Conservation (phyloP, 2,888 invertebrate species). For the Chloroclystis v-ata region DNA sequence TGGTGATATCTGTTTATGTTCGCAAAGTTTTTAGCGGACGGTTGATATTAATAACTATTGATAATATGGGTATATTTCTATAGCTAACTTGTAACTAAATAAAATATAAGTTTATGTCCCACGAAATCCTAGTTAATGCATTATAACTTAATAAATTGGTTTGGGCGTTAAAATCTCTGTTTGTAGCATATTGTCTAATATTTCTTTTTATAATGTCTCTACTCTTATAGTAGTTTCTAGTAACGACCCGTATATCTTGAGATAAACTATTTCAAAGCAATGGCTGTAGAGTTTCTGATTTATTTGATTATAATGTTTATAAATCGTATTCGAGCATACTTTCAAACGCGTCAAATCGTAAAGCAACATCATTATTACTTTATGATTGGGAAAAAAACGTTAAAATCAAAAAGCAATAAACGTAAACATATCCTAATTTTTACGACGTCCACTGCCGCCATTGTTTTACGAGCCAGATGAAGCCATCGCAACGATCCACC, state of each 20-base stretch:
- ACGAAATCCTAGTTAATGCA: too few relatives aligned
- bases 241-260: too few relatives aligned
- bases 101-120: too few relatives aligned
- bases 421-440: conserved; percentile 31
- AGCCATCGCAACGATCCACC: conserved; percentile 25
- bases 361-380: conserved; percentile 24
- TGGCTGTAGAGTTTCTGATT: not conserved
- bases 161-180: too few relatives aligned
- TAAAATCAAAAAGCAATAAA: conserved; percentile 26
- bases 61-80: too few relatives aligned
- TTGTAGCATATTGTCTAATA: too few relatives aligned
- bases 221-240: too few relatives aligned
- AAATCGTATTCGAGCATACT: not conserved
- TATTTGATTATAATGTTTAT: not conserved
- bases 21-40: not conserved
- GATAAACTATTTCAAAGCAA: not conserved
- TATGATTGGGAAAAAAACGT: conserved; percentile 17
- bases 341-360: conserved; percentile 11
- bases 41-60: too few relatives aligned
- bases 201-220: too few relatives aligned
- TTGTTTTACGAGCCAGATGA: conserved; percentile 34
- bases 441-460: conserved; percentile 28
- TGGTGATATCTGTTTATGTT: not conserved
- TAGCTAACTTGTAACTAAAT: too few relatives aligned
- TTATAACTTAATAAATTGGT: too few relatives aligned